These are phyloP conservation scores for Callithrix jacchus DNA, from an alignment of 2,113 vertebrate genomes.

Conservation along the genomic window DNA sequence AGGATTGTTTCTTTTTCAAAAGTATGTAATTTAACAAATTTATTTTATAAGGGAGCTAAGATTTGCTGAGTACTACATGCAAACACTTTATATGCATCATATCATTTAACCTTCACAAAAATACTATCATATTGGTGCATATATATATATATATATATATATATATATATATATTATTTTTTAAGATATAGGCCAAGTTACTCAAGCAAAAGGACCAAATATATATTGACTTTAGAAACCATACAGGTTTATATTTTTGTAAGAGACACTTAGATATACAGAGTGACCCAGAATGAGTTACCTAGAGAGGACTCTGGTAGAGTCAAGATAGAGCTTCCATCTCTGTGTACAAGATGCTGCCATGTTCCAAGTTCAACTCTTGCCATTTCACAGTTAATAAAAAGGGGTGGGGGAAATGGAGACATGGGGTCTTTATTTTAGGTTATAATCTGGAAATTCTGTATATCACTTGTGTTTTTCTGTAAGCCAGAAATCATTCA, in stretches of 20 bases:
- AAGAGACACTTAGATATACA: background rate
- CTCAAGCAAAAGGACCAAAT: background rate
- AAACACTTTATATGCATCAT: background rate
- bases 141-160: constrained; percentile 21
- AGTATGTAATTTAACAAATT: background rate
- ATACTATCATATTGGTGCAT: background rate
- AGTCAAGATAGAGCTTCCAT: background rate
- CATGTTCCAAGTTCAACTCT: background rate
- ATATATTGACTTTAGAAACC: background rate
- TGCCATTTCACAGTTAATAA: background rate
- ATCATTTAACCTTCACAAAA: background rate
- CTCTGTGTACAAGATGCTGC: background rate
- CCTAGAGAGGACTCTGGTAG: background rate
- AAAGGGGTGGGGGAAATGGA: background rate
- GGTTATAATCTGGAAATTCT: background rate
- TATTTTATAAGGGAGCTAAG: background rate
- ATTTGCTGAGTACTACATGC: background rate
- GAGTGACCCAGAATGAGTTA: background rate
- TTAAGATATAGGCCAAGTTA: background rate
- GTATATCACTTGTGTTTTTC: background rate
- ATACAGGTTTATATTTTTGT: background rate
- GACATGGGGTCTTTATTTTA: background rate
- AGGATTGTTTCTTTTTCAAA: background rate
- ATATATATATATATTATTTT: constrained; percentile 8
- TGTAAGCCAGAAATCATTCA: background rate